These are phyloP conservation scores for Pelvicachromis taeniatus DNA, from an alignment of 2,113 vertebrate species.

Conservation along the genomic window DNA sequence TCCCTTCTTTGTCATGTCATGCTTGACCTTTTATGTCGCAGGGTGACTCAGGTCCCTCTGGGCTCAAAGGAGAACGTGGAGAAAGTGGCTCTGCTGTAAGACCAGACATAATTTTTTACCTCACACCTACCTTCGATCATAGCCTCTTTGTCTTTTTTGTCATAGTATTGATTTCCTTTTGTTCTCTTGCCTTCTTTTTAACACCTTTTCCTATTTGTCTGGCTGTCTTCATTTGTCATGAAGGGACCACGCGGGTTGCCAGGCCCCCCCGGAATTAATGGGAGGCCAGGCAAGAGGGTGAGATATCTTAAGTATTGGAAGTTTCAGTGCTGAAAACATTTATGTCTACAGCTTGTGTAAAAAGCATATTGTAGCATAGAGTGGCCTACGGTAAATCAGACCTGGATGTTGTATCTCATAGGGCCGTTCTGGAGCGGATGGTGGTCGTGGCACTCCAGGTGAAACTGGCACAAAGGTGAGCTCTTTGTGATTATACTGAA, in stretches of 20 bases:
- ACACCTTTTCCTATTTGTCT: conserved; percentile 2
- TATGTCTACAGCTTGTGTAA: neutral
- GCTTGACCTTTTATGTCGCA: conserved; percentile 22
- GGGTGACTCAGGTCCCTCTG: conserved; percentile 64
- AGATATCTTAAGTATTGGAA: conserved; percentile 41
- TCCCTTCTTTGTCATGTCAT: neutral
- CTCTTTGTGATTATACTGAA: neutral
- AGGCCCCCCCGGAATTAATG: conserved; percentile 74
- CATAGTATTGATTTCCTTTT: conserved; percentile 8
- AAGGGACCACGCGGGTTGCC: conserved; percentile 82
- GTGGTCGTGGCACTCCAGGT: conserved; percentile 85
- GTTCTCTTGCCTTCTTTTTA: neutral
- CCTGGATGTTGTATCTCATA: conserved; percentile 46
- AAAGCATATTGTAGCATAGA: neutral
- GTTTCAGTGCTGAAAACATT: neutral
- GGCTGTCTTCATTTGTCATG: neutral
- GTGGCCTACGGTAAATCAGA: neutral
- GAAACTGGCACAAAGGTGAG: conserved; percentile 85
- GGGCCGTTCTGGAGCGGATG: conserved; percentile 82
- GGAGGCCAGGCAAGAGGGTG: conserved; percentile 83
- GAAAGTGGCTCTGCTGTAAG: conserved; percentile 58
- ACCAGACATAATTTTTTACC: neutral
- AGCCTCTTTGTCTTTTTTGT: neutral
- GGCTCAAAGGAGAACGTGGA: conserved; percentile 70
- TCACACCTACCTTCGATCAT: neutral